These are phyloP conservation scores for Drosophila histrio DNA, from an alignment of 2,888 invertebrate species.

Conservation along the genomic window DNA sequence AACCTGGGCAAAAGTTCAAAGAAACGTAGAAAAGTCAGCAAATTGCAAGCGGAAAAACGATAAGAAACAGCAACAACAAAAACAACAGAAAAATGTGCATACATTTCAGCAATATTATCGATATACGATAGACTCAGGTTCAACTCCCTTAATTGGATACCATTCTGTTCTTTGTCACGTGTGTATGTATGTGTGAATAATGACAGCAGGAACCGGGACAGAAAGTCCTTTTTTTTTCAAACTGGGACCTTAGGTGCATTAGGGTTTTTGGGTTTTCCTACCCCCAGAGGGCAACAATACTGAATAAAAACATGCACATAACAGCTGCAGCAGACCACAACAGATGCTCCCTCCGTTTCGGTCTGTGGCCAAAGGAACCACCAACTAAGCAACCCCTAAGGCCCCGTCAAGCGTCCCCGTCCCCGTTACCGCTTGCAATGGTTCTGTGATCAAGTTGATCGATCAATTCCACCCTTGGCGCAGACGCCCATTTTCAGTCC, in stretches of 20 bases:
- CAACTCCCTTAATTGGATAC: constrained; percentile 36
- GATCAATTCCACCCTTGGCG: constrained; percentile 74
- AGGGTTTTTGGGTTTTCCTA: constrained; percentile 58
- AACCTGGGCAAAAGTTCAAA: constrained; percentile 14
- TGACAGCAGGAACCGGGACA: constrained; percentile 1
- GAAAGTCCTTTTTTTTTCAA: not conserved
- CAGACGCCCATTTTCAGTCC: constrained; percentile 55
- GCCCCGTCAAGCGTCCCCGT: constrained; percentile 16
- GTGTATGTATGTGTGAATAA: constrained; percentile 4
- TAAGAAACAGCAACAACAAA: not conserved
- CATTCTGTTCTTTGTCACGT: not conserved
- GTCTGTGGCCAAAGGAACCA: constrained; percentile 42
- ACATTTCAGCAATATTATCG: not conserved
- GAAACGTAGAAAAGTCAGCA: not conserved
- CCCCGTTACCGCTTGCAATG: constrained; percentile 53
- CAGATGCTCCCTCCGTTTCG: constrained; percentile 60
- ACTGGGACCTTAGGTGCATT: constrained; percentile 32
- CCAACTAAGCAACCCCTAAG: constrained; percentile 49
- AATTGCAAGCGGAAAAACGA: constrained; percentile 1
- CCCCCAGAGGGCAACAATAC: constrained; percentile 38
- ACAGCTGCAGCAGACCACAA: constrained; percentile 50
- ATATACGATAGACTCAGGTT: constrained; percentile 1
- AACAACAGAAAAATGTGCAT: not conserved
- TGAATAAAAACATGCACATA: constrained; percentile 10
- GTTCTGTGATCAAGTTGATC: constrained; percentile 71